These are phyloP conservation scores for Thalassoma bifasciatum DNA, from an alignment of 2,113 vertebrate species.

Conservation along the genomic window DNA sequence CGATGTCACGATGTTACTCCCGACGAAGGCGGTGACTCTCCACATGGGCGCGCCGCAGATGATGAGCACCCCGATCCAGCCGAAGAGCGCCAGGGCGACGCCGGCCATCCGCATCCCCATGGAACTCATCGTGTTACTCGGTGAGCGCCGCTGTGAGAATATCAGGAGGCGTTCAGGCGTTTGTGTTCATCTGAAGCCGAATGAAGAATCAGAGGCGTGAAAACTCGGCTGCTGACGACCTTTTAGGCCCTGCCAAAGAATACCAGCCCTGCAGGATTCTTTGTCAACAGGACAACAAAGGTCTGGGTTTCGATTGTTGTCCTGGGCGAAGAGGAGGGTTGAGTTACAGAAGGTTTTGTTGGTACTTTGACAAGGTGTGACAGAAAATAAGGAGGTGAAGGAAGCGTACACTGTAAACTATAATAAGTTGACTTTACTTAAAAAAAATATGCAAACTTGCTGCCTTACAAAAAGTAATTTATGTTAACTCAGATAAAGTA, in stretches of 20 bases:
- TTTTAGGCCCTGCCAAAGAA: conserved; percentile 28
- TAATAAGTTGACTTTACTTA: no score
- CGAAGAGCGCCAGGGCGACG: conserved; percentile 65
- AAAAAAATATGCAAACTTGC: no score
- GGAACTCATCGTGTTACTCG: conserved; percentile 64
- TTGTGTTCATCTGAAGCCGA: conserved; percentile 12
- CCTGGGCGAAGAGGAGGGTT: conserved; percentile 7
- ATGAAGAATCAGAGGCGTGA: conserved; percentile 54
- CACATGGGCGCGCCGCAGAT: conserved; percentile 75
- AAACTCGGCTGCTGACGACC: conserved; percentile 15
- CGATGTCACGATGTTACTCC: conserved; percentile 77
- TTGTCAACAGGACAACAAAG: conserved; percentile 43
- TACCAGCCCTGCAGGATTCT: conserved; percentile 69
- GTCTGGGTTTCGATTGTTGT: conserved; percentile 20
- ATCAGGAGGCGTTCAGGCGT: background rate
- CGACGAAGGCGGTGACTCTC: conserved; percentile 77
- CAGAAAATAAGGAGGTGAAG: background rate
- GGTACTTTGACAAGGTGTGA: conserved; percentile 2
- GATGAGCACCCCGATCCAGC: conserved; percentile 72
- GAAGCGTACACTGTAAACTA: no score
- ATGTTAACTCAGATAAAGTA: no score
- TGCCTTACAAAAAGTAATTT: no score
- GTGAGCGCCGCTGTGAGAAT: conserved; percentile 7
- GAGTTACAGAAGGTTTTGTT: conserved; percentile 40
- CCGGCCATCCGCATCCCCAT: conserved; percentile 77